Percentiles rank a stretch among this genome's conserved stretches.
Conservation (phyloP, 2,888 invertebrate genomes). For the Megastigmus dorsalis region DNA sequence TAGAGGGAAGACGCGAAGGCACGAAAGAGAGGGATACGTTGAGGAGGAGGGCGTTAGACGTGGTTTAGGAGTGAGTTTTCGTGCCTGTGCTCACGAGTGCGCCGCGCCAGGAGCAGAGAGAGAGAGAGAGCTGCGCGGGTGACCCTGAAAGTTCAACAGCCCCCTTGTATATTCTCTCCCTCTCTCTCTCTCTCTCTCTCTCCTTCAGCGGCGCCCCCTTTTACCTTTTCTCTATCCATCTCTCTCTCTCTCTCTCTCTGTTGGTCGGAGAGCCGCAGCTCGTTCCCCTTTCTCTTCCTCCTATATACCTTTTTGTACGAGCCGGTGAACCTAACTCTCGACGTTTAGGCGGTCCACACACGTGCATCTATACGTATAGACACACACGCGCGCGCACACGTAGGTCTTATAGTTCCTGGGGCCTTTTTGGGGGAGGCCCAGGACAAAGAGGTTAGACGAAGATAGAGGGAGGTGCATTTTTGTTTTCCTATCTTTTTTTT, state of each 20-base stretch:
- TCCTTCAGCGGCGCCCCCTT: slow-evolving; percentile 43
- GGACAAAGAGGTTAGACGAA: slow-evolving; percentile 33
- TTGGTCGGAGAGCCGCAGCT: background rate
- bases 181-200: slow-evolving; percentile 26
- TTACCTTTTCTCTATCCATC: slow-evolving; percentile 46
- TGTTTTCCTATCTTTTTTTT: no score
- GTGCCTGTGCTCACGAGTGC: slow-evolving; percentile 52
- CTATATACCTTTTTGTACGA: slow-evolving; percentile 26
- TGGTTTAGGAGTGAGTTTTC: slow-evolving; percentile 64
- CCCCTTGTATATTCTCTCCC: slow-evolving; percentile 52
- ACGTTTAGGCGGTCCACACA: slow-evolving; percentile 20
- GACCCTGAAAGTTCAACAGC: slow-evolving; percentile 73
- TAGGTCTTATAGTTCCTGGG: background rate
- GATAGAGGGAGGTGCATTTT: slow-evolving; percentile 24
- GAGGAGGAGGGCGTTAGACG: slow-evolving; percentile 58
- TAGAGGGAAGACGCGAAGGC: slow-evolving; percentile 16
- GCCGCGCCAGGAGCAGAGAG: background rate
- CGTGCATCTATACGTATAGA: no score
- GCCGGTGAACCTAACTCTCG: slow-evolving; percentile 22
- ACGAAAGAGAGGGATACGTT: slow-evolving; percentile 33
- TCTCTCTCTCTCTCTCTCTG: slow-evolving; percentile 18
- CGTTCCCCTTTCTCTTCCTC: slow-evolving; percentile 30
- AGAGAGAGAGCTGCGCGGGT: slow-evolving; percentile 57
- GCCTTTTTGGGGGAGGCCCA: background rate
- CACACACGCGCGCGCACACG: background rate